Evolutionary conservation across 1,140 invertebrate genomes (phyloP), one percentile per base, ranked within the genome.

Genomic region (Oscheius sp.): DNA sequence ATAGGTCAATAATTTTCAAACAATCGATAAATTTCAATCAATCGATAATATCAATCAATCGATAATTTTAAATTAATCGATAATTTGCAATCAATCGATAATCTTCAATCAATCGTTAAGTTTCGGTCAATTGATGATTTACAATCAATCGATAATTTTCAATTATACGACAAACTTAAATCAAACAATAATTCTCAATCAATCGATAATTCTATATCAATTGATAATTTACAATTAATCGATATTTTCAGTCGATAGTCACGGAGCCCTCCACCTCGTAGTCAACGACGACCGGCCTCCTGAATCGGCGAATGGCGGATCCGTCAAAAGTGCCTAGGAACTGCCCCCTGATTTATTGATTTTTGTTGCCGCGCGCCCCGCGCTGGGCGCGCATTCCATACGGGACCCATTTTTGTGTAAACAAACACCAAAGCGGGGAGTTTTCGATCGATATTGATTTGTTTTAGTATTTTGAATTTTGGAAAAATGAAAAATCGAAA

Each of bases 231-330:
- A 0, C 15, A 1, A 7, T 26, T 67, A 45, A 7, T 67, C 65
- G 3, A 49, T 55, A 18, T 49, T 46, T 32, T 46, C 65, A n/a
- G 46, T 67, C 2, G 69, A 71, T 32, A 71, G 69, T 65, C 69
- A 71, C 52, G 58, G 52, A 1, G 69, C 69, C 26, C 69, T 71
- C 36, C 69, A 71, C 29, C 69, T 71, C 3, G 69, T 71, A 26
- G 69, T 71, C 20, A 71, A 71, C 46, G 69, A 71, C 58, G 69
- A 71, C 35, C 49, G 49, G 23, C 49, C 49, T 7, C 49, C 49
- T 7, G 49, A 55, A 55, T n/a, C 10, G 38, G 15, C 15, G 49
- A 55, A 4, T 26, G 28, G 28, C 23, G 49, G 49, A 7, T 13
- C 49, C 7, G 49, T 55, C 49, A 55, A 55, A 26, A 55, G 23